These are phyloP conservation scores for Hirtodrosophila alboralis DNA, from an alignment of 2,888 invertebrate species.

Conservation along the genomic window DNA sequence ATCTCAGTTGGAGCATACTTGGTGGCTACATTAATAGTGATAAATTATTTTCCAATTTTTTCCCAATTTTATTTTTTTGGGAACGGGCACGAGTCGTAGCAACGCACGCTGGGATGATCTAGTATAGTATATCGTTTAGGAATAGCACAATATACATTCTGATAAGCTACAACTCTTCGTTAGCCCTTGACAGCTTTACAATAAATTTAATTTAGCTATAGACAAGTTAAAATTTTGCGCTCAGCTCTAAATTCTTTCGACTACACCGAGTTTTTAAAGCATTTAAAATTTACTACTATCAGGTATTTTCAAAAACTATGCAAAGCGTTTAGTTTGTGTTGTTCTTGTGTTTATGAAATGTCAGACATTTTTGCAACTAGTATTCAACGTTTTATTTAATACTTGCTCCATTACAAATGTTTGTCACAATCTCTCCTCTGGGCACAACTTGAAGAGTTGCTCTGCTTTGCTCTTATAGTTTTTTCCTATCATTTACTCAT, in stretches of 20 bases:
- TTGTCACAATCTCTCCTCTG: slow-evolving; percentile 27
- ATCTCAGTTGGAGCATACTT: too few species aligned
- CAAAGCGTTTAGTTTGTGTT: slow-evolving; percentile 22
- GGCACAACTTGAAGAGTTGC: slow-evolving; percentile 17
- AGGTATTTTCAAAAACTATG: slow-evolving; percentile 13
- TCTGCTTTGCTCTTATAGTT: slow-evolving; percentile 19
- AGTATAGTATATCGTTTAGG: too few species aligned
- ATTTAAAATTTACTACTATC: slow-evolving; percentile 6
- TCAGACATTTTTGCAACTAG: slow-evolving; percentile 18
- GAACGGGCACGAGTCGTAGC: too few species aligned
- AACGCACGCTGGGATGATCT: too few species aligned
- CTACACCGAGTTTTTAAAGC: slow-evolving; percentile 5
- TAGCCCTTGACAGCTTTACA: too few species aligned
- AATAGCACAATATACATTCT: too few species aligned
- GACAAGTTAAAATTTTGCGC: too few species aligned
- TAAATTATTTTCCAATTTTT: too few species aligned
- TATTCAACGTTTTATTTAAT: slow-evolving; percentile 29
- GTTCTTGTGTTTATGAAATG: slow-evolving; percentile 12
- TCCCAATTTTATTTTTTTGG: too few species aligned
- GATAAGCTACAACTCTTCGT: too few species aligned
- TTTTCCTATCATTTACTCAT: slow-evolving; percentile 71
- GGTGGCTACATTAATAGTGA: too few species aligned
- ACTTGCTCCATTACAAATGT: slow-evolving; percentile 18
- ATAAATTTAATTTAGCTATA: too few species aligned
- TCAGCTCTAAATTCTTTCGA: neutral